Conservation (phyloP, 2,888 invertebrate species). For the Parnassius orleans region DNA sequence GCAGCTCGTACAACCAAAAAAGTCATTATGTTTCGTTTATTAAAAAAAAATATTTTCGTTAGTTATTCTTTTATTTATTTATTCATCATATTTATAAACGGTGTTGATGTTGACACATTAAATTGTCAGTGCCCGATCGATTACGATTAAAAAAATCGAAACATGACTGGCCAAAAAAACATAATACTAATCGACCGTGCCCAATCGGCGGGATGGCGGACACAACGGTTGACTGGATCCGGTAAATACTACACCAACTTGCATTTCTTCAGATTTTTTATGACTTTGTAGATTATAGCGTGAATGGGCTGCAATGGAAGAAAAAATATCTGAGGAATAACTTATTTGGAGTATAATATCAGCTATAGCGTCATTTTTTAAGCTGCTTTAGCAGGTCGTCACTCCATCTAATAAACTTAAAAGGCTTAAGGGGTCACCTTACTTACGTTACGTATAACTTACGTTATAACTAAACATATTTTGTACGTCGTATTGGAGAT, state of each 20-base stretch:
- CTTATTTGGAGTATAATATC: too few species aligned
- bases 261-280: background rate
- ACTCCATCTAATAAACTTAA: too few species aligned
- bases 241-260: background rate
- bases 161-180: slow-evolving; percentile 14
- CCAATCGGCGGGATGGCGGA: slow-evolving; percentile 12
- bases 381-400: too few species aligned
- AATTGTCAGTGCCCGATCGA: slow-evolving; percentile 22
- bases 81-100: slow-evolving; percentile 7
- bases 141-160: slow-evolving; percentile 7
- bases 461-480: too few species aligned
- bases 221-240: slow-evolving; percentile 5
- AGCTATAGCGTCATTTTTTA: too few species aligned
- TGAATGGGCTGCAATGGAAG: background rate
- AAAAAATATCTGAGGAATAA: background rate
- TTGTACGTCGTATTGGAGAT: too few species aligned
- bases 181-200: slow-evolving; percentile 13
- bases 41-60: too few species aligned
- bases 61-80: too few species aligned
- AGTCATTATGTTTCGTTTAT: too few species aligned
- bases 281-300: background rate
- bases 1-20: too few species aligned
- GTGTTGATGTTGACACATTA: slow-evolving; percentile 24
- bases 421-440: too few species aligned
- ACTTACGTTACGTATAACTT: too few species aligned